phyloP scores from a whole-genome alignment of 2,113 vertebrate genomes.

The Phodopus roborovskii region DNA sequence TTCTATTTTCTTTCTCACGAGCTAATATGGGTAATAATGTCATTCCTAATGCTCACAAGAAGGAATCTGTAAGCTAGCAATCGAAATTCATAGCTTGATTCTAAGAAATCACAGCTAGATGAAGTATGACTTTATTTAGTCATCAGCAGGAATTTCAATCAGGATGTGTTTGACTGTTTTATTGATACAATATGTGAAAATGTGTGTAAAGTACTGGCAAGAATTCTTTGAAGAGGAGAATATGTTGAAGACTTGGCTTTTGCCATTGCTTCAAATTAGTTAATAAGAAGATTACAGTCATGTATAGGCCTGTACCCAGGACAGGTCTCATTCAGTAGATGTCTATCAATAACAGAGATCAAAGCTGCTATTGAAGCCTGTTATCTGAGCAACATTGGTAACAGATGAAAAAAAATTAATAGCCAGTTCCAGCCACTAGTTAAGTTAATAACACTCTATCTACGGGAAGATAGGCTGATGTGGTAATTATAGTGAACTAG shows the following conservation, averaged over 20 bases:
- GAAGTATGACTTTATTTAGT: conserved; percentile 6
- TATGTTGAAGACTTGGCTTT: not conserved
- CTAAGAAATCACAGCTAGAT: conserved; percentile 15
- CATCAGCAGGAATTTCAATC: not conserved
- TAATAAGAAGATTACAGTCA: conserved; percentile 44
- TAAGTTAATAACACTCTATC: conserved; percentile 44
- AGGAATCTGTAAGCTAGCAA: not conserved
- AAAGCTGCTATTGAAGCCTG: conserved; percentile 53
- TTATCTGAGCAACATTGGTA: conserved; percentile 48
- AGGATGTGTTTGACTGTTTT: not conserved
- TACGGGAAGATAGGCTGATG: not conserved
- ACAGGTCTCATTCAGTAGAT: conserved; percentile 49
- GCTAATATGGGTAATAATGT: not conserved
- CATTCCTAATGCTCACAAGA: not conserved
- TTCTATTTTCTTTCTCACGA: not conserved
- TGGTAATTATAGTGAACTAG: conserved; percentile 24
- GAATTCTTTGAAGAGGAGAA: conserved; percentile 4
- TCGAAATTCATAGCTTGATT: not conserved
- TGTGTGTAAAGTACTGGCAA: not conserved
- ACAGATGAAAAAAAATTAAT: conserved; percentile 51
- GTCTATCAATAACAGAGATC: conserved; percentile 70
- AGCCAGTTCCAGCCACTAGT: conserved; percentile 1
- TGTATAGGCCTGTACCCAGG: conserved; percentile 30
- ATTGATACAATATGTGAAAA: not conserved
- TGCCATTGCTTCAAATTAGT: conserved; percentile 37